Evolutionary conservation across 2,797 vertebrate species (phyloP), one percentile per base, ranked within the genome.

Genomic region (Rhinogobio ventralis): DNA sequence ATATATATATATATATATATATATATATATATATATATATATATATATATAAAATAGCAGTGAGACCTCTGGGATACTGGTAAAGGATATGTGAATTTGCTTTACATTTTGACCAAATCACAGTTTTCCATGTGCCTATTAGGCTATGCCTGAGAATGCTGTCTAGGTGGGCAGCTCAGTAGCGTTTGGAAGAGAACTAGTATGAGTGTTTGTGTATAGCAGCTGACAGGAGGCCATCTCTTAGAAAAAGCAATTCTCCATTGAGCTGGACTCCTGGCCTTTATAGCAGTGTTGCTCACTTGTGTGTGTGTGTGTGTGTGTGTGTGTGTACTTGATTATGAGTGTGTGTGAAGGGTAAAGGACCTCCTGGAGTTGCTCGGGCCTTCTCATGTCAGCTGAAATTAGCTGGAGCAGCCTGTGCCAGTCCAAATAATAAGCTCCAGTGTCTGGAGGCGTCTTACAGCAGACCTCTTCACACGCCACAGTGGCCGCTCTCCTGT

Each of bases 311-410:
- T 83, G 79, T 83, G 42, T 75, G 79, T 85, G 80, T 85, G 73
- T 74, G 42, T 36, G 33, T 85, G 73, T 39, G 42, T 85, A 28
- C 71, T 55, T 82, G 73, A 79, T 76, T 85, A 30, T 87, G 74
- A 74, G 81, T 84, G 78, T 73, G 83, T 78, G 69, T 51, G 78
- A 87, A 87, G 87, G 87, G 79, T 88, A 86, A 82, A 79, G 72
- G 83, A 88, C 88, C 88, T 86, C 83, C 85, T 85, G 80, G 83
- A 85, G 85, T 83, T 79, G 83, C 82, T 79, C 66, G 1, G 28
- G 68, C 82, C 69, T 80, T 81, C 60, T 85, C 87, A 73, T 88
- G 86, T 89, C 84, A 75, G 82, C 84, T 85, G 88, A 88, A 88
- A 88, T 88, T 83, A 89, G 77, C 84, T 83, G 85, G 67, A 85